phyloP scores from a whole-genome alignment of 2,113 vertebrate species.

The Gallinago jamesoni region DNA sequence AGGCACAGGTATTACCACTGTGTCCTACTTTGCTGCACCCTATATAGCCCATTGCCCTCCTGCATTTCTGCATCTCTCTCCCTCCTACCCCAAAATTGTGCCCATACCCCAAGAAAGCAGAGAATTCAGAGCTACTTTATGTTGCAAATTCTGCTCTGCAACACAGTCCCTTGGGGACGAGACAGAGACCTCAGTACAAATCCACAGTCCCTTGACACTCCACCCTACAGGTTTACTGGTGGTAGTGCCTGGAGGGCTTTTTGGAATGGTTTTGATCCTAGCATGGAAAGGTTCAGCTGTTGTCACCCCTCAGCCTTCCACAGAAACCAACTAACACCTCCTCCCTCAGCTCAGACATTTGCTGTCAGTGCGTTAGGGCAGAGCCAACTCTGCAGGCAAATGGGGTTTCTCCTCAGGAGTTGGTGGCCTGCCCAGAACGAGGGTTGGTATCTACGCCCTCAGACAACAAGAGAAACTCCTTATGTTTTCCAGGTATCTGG shows the following conservation, averaged over 20 bases:
- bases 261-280: not conserved
- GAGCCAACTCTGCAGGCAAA: not conserved
- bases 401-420: not conserved
- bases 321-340: slow-evolving; percentile 4
- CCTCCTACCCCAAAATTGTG: not conserved
- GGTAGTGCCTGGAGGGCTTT: not conserved
- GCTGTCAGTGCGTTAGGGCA: not conserved
- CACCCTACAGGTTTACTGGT: not conserved
- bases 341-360: not conserved
- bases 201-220: not conserved
- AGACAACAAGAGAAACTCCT: not conserved
- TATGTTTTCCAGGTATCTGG: not conserved
- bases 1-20: not conserved
- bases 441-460: not conserved
- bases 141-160: not conserved
- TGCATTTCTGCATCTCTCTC: not conserved
- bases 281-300: not conserved
- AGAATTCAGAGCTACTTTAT: not conserved
- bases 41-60: not conserved
- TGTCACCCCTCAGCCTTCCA: not conserved
- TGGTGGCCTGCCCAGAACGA: slow-evolving; percentile 23
- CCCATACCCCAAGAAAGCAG: not conserved
- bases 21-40: not conserved
- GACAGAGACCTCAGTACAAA: not conserved
- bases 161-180: not conserved